A percentile compares a stretch with the other conserved stretches of the same genome.
Evolutionary conservation across 1,140 invertebrate genomes (phyloP).

Genomic region (Calephelis virginiensis): DNA sequence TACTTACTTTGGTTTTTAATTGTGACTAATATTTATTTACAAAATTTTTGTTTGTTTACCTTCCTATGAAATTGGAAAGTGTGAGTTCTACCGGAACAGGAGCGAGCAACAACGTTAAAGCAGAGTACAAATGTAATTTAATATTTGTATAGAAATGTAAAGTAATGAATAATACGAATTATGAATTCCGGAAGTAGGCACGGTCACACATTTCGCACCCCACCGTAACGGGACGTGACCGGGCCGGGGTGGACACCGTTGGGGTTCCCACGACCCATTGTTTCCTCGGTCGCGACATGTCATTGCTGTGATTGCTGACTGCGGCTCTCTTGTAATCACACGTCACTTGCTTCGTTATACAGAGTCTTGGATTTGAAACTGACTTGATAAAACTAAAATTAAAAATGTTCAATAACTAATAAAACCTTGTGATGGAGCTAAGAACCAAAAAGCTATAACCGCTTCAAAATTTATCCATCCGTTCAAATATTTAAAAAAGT

Average conservation of each 20-base stretch:
- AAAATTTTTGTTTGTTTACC: no score
- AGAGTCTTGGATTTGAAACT: conserved; percentile 13
- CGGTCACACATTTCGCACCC: conserved; percentile 58
- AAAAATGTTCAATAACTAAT: no score
- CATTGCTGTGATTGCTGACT: conserved; percentile 54
- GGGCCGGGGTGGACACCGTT: conserved; percentile 51
- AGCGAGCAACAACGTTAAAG: not conserved
- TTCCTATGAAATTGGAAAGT: no score
- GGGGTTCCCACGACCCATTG: conserved; percentile 59
- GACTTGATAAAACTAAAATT: not conserved
- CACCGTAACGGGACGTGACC: conserved; percentile 54
- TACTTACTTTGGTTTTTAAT: no score
- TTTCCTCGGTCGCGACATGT: conserved; percentile 63
- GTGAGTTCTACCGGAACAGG: no score
- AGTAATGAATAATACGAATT: conserved; percentile 41
- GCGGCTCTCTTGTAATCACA: conserved; percentile 45
- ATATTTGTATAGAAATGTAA: conserved; percentile 20
- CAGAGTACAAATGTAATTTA: conserved; percentile 1
- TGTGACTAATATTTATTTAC: no score
- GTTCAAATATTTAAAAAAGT: no score
- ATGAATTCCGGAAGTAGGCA: conserved; percentile 52
- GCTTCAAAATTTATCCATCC: no score
- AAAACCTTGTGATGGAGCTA: no score
- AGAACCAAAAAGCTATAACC: no score
- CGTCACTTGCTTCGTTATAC: conserved; percentile 20